A percentile compares a stretch with the other conserved stretches of the same genome.
These are phyloP conservation scores for Danio albolineatus DNA, from an alignment of 2,797 vertebrate species.

Conservation along the genomic window DNA sequence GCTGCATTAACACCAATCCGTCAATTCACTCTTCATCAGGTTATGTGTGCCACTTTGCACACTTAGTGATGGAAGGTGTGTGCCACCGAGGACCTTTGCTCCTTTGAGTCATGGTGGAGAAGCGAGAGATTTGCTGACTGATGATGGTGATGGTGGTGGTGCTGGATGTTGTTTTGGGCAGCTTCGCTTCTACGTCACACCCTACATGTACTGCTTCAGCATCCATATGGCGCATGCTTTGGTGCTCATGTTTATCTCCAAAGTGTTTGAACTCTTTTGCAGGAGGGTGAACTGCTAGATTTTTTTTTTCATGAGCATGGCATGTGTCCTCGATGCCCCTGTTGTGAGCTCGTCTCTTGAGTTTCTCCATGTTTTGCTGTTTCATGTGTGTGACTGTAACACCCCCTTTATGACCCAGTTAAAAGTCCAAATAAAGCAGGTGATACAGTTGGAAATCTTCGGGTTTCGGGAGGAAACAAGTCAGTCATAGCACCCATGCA, in stretches of 20 bases:
- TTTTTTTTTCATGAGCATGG: background rate
- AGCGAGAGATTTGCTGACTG: conserved; percentile 16
- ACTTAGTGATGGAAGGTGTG: conserved; percentile 21
- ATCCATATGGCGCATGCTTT: conserved; percentile 1
- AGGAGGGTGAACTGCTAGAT: background rate
- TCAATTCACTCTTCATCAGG: conserved; percentile 13
- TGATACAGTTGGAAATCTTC: conserved; percentile 7
- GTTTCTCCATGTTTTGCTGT: conserved; percentile 63
- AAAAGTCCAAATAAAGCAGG: conserved; percentile 59
- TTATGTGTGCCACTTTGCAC: conserved; percentile 13
- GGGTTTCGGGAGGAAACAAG: background rate
- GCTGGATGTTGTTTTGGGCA: conserved; percentile 42
- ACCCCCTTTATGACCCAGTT: conserved; percentile 77
- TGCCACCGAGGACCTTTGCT: conserved; percentile 12
- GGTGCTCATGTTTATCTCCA: background rate
- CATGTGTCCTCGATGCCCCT: conserved; percentile 6
- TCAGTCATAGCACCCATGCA: conserved; percentile 41
- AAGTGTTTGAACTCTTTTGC: conserved; percentile 1
- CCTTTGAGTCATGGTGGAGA: background rate
- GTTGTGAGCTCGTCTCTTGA: conserved; percentile 41
- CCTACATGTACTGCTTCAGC: conserved; percentile 29
- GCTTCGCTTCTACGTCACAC: conserved; percentile 46
- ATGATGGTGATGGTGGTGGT: conserved; percentile 42
- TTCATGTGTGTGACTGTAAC: conserved; percentile 68
- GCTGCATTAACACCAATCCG: conserved; percentile 13